These are phyloP conservation scores for Pungitius pungitius DNA, from an alignment of 2,113 vertebrate species.

Conservation along the genomic window DNA sequence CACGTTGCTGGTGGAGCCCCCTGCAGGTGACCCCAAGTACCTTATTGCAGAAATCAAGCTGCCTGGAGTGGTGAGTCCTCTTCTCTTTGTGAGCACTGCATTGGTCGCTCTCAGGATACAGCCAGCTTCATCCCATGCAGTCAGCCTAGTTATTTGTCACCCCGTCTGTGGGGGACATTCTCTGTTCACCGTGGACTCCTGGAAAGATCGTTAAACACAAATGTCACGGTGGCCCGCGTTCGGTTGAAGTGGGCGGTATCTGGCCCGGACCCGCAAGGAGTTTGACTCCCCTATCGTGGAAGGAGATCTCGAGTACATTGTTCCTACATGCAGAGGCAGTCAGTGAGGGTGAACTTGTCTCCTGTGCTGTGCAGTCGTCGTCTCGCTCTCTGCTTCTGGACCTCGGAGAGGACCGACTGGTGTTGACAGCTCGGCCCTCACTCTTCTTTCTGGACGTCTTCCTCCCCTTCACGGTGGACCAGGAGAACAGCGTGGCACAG, in stretches of 20 bases:
- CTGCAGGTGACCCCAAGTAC: slow-evolving; percentile 75
- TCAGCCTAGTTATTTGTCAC: background rate
- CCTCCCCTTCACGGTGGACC: slow-evolving; percentile 80
- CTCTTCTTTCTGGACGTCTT: slow-evolving; percentile 84
- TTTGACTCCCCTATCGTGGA: too few relatives aligned
- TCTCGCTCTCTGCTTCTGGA: slow-evolving; percentile 83
- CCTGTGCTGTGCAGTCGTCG: slow-evolving; percentile 42
- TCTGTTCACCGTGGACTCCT: too few relatives aligned
- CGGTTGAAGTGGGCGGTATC: too few relatives aligned
- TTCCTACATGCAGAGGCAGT: background rate
- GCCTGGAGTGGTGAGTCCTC: slow-evolving; percentile 84
- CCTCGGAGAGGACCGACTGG: slow-evolving; percentile 85
- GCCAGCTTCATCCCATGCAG: background rate
- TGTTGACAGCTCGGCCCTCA: slow-evolving; percentile 80
- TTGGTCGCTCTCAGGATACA: background rate
- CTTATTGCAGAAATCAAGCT: slow-evolving; percentile 86
- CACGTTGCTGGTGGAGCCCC: slow-evolving; percentile 78
- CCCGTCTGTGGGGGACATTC: too few relatives aligned
- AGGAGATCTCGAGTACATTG: background rate
- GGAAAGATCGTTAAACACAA: too few relatives aligned
- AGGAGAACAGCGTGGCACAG: slow-evolving; percentile 83
- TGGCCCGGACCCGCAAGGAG: too few relatives aligned
- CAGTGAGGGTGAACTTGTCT: background rate
- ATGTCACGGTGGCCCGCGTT: too few relatives aligned
- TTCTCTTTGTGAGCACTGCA: background rate